Conservation (phyloP, 2,113 vertebrate species). For the Lepidiolamprologus cunningtoni region DNA sequence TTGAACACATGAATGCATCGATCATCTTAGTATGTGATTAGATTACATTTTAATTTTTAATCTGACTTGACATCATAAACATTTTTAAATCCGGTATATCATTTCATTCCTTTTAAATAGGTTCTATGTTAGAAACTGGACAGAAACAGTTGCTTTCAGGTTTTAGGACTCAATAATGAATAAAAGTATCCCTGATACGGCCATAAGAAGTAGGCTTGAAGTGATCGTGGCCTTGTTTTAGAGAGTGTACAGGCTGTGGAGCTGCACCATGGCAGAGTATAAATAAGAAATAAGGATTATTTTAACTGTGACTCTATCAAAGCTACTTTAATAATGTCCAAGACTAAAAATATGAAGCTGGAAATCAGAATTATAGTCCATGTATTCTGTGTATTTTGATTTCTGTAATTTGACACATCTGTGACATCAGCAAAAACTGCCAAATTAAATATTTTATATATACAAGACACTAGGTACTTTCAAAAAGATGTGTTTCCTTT, state of each 20-base stretch:
- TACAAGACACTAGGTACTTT: background rate
- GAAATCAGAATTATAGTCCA: background rate
- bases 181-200: background rate
- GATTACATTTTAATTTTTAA: background rate
- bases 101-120: background rate
- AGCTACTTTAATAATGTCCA: background rate
- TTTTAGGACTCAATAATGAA: background rate
- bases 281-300: background rate
- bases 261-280: background rate
- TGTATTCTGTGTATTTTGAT: background rate
- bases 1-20: background rate
- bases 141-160: background rate
- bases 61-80: background rate
- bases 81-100: background rate
- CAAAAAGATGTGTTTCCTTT: background rate
- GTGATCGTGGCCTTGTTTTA: background rate
- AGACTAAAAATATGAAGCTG: background rate
- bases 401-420: background rate
- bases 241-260: background rate
- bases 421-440: background rate
- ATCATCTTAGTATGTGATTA: background rate
- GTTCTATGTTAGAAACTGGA: rapidly evolving
- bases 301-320: background rate
- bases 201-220: background rate
- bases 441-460: background rate